phyloP scores from a whole-genome alignment of 2,888 invertebrate genomes.

The Meandrusa payeni region DNA sequence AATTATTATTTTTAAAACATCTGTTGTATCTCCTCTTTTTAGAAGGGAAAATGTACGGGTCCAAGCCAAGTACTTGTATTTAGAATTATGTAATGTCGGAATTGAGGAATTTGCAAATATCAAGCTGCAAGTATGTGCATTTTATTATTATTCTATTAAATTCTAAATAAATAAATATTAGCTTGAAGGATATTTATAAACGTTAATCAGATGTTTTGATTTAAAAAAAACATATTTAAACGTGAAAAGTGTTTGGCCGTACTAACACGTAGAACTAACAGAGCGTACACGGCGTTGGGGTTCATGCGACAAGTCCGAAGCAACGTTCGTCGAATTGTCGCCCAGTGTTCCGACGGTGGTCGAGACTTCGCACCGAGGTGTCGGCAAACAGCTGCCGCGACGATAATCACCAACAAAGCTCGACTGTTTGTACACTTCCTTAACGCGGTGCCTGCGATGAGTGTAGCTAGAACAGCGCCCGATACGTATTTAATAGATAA shows the following conservation, averaged over 20 bases:
- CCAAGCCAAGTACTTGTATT: too few species aligned
- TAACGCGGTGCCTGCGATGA: slow-evolving; percentile 45
- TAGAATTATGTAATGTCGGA: too few species aligned
- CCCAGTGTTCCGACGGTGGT: slow-evolving; percentile 69
- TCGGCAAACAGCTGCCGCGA: slow-evolving; percentile 68
- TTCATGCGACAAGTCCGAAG: slow-evolving; percentile 42
- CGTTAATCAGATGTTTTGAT: slow-evolving; percentile 13
- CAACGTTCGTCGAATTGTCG: slow-evolving; percentile 69
- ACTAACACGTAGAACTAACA: slow-evolving; percentile 51
- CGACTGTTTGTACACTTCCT: slow-evolving; percentile 56
- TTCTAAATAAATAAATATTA: too few species aligned
- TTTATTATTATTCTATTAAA: too few species aligned
- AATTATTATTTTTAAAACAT: too few species aligned
- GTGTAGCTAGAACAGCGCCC: slow-evolving; percentile 27
- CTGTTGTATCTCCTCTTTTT: too few species aligned
- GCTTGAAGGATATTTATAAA: too few species aligned
- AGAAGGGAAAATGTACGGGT: too few species aligned
- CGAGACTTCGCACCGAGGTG: slow-evolving; percentile 77
- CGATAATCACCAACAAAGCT: slow-evolving; percentile 76
- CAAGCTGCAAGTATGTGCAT: too few species aligned
- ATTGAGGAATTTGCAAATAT: too few species aligned
- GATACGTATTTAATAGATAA: slow-evolving; percentile 18
- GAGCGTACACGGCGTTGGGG: slow-evolving; percentile 39
- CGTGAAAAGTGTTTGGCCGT: slow-evolving; percentile 51
- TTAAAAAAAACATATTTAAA: slow-evolving; percentile 36